phyloP scores from a whole-genome alignment of 2,888 invertebrate genomes.

The Cataglyphis altisquamis region DNA sequence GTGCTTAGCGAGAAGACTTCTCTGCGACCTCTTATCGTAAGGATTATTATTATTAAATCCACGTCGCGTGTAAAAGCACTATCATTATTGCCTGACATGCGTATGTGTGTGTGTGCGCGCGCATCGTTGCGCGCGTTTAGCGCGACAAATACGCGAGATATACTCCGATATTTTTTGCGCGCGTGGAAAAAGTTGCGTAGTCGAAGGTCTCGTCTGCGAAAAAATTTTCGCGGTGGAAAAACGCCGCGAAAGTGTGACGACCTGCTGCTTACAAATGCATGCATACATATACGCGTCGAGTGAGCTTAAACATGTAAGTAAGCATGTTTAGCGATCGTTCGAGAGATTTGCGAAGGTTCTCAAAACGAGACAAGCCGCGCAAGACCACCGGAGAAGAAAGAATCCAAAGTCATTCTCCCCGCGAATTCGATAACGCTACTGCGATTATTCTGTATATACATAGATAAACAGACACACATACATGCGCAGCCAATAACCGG shows the following conservation, averaged over 20 bases:
- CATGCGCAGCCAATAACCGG: constrained; percentile 3
- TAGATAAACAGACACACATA: neutral
- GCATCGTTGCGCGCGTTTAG: constrained; percentile 12
- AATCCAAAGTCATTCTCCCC: neutral
- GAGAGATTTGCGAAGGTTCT: constrained; percentile 59
- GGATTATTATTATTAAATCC: constrained; percentile 31
- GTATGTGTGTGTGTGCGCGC: neutral
- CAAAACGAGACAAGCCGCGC: constrained; percentile 52
- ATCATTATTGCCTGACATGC: constrained; percentile 17
- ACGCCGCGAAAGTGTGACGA: constrained; percentile 51
- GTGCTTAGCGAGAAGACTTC: neutral
- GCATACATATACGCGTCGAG: constrained; percentile 42
- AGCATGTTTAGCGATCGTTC: constrained; percentile 73
- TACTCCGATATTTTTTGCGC: neutral
- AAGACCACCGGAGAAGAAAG: constrained; percentile 59
- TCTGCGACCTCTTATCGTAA: neutral
- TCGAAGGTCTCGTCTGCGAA: constrained; percentile 42
- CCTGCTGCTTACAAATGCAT: constrained; percentile 28
- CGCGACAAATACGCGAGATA: neutral
- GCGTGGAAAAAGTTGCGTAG: constrained; percentile 31
- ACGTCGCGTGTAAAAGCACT: constrained; percentile 23
- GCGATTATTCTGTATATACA: constrained; percentile 29
- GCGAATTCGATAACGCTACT: constrained; percentile 10
- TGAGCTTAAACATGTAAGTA: constrained; percentile 61
- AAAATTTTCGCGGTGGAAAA: constrained; percentile 23